These are phyloP conservation scores for Elgaria multicarinata DNA, from an alignment of 2,113 vertebrate species.

Conservation along the genomic window DNA sequence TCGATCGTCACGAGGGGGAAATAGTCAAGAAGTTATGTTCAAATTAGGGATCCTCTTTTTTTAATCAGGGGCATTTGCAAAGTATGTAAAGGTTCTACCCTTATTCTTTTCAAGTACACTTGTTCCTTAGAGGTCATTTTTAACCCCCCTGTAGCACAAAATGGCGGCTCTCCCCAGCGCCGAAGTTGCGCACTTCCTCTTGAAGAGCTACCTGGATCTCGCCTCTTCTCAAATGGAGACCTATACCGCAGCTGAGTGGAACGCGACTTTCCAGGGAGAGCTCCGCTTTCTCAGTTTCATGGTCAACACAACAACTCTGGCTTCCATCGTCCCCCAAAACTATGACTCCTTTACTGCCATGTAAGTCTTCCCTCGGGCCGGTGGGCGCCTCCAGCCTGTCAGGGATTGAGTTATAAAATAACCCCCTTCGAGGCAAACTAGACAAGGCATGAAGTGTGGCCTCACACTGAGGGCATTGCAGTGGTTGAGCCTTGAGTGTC, in stretches of 20 bases:
- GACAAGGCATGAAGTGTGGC: no score
- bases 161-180: constrained; percentile 13
- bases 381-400: background rate
- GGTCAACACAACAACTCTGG: constrained; percentile 1
- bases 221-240: background rate
- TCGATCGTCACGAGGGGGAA: background rate
- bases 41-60: background rate
- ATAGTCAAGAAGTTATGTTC: background rate
- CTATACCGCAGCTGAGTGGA: constrained; percentile 1
- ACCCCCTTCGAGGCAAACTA: no score
- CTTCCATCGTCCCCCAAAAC: constrained; percentile 3
- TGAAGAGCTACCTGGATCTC: constrained; percentile 32
- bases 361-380: constrained; percentile 38
- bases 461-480: no score
- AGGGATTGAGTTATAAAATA: background rate
- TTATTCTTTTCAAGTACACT: background rate
- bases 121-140: background rate
- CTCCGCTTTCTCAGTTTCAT: constrained; percentile 22
- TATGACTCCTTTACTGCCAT: constrained; percentile 25
- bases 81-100: background rate
- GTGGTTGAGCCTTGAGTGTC: no score
- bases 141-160: background rate
- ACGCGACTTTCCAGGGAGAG: constrained; percentile 24
- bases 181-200: constrained; percentile 17
- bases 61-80: background rate